Conservation (phyloP, 2,113 vertebrate genomes). For the Xenopus laevis region DNA sequence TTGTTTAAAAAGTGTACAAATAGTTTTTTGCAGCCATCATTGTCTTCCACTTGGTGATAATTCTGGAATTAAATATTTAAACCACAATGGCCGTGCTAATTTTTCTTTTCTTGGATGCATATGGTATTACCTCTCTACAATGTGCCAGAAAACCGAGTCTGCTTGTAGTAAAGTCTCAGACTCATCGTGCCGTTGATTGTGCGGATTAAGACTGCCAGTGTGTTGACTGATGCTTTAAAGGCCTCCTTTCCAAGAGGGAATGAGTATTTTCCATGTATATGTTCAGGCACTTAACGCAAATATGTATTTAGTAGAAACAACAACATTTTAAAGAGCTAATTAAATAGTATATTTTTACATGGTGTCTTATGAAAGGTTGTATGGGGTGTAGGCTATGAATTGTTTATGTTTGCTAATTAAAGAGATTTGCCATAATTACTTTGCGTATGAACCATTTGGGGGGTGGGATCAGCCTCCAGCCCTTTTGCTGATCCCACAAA, state of each 20-base stretch:
- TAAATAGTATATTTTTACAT: conserved; percentile 43
- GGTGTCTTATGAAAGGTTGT: conserved; percentile 45
- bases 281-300: conserved; percentile 47
- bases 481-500: no score
- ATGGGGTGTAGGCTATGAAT: conserved; percentile 13
- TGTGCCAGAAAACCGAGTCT: conserved; percentile 56
- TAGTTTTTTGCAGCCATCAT: conserved; percentile 56
- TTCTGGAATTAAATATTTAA: conserved; percentile 54
- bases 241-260: conserved; percentile 45
- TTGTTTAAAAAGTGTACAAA: conserved; percentile 37
- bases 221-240: not conserved
- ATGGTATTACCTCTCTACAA: conserved; percentile 56
- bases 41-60: conserved; percentile 72
- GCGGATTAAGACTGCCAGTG: no score
- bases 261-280: conserved; percentile 38
- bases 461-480: not conserved
- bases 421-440: conserved; percentile 19
- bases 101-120: conserved; percentile 45
- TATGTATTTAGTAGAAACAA: conserved; percentile 37
- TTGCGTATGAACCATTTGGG: not conserved
- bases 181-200: no score
- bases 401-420: conserved; percentile 19
- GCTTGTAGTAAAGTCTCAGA: no score
- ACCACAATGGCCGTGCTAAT: conserved; percentile 53
- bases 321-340: conserved; percentile 45